Evolutionary conservation across 2,888 invertebrate species (phyloP).

Genomic region (Drosophila paracracens): DNA sequence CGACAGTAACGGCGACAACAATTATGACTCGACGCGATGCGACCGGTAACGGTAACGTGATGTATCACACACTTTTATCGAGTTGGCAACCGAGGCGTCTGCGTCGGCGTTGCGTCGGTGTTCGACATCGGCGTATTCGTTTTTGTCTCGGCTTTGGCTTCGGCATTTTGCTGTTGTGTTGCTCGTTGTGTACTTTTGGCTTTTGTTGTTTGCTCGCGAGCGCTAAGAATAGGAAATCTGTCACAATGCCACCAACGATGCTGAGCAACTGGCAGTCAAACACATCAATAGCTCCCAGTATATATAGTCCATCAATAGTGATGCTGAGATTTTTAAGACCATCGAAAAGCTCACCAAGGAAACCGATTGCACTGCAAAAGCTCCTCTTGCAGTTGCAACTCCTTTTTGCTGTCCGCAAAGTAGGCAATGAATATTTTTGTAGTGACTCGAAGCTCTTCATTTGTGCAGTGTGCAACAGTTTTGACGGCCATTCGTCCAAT

Average conservation of each 20-base stretch:
- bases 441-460: not conserved
- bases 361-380: slow-evolving; percentile 8
- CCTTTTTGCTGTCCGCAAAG: slow-evolving; percentile 46
- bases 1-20: slow-evolving; percentile 26
- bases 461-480: slow-evolving; percentile 51
- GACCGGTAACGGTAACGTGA: slow-evolving; percentile 72
- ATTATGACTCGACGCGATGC: slow-evolving; percentile 33
- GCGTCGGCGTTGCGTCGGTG: slow-evolving; percentile 53
- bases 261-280: slow-evolving; percentile 43
- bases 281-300: slow-evolving; percentile 26
- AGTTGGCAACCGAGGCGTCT: slow-evolving; percentile 62
- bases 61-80: slow-evolving; percentile 76
- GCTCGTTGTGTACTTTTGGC: slow-evolving; percentile 32
- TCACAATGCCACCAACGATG: slow-evolving; percentile 53
- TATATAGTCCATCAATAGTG: not conserved
- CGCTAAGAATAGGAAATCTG: slow-evolving; percentile 49
- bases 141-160: slow-evolving; percentile 40
- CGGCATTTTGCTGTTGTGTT: slow-evolving; percentile 34
- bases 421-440: slow-evolving; percentile 42
- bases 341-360: slow-evolving; percentile 16
- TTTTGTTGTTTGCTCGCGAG: slow-evolving; percentile 20
- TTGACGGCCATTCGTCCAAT: slow-evolving; percentile 15
- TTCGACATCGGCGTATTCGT: slow-evolving; percentile 30
- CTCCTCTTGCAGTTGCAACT: slow-evolving; percentile 32
- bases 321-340: slow-evolving; percentile 6